Percentiles rank a stretch among this genome's conserved stretches.
Conservation (phyloP, 1,140 invertebrate species). For the Mizuhopecten yessoensis region DNA sequence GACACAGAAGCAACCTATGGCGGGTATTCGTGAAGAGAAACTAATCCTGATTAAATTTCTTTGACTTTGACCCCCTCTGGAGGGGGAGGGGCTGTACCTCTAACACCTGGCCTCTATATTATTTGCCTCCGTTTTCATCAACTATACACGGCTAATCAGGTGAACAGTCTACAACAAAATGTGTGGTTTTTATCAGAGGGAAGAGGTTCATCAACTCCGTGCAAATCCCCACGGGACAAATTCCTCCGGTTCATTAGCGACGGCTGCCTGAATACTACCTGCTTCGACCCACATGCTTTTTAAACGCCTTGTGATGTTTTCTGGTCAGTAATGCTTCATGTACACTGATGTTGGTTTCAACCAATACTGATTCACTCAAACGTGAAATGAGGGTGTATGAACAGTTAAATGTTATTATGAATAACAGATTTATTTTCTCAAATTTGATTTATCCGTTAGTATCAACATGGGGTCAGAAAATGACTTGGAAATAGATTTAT, state of each 20-base stretch:
- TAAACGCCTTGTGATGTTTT: neutral
- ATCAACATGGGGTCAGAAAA: too few species aligned
- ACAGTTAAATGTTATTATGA: neutral
- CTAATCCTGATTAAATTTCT: constrained; percentile 34
- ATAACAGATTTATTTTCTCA: neutral
- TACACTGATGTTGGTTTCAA: neutral
- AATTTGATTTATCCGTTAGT: too few species aligned
- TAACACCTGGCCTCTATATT: constrained; percentile 27
- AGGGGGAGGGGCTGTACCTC: neutral
- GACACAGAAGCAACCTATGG: neutral
- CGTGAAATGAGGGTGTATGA: neutral
- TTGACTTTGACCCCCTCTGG: constrained; percentile 30
- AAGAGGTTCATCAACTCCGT: neutral
- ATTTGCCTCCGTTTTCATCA: neutral
- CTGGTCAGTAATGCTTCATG: neutral
- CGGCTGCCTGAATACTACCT: constrained; percentile 1
- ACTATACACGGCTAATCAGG: constrained; percentile 32
- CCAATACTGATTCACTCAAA: neutral
- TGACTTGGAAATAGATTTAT: neutral
- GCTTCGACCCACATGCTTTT: neutral
- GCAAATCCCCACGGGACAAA: neutral
- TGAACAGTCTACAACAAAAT: constrained; percentile 25
- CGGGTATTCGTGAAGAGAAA: neutral
- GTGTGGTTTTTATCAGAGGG: neutral
- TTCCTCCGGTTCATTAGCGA: constrained; percentile 3